Conservation (phyloP, 2,797 vertebrate species). For the Coregonus sp. region DNA sequence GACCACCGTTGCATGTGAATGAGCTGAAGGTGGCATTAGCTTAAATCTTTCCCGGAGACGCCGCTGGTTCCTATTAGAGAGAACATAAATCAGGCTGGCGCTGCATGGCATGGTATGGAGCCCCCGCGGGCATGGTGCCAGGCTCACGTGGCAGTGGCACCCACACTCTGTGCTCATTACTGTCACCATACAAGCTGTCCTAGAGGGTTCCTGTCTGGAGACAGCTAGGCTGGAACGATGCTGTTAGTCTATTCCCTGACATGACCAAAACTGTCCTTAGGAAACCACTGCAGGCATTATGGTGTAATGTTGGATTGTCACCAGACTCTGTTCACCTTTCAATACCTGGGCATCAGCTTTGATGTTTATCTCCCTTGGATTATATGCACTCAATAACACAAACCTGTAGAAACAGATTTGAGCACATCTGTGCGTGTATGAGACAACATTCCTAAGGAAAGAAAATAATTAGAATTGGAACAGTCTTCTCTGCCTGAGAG, state of each 20-base stretch:
- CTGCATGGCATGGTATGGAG: background rate
- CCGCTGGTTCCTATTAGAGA: background rate
- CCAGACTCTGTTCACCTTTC: background rate
- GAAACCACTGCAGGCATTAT: background rate
- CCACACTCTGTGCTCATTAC: slow-evolving; percentile 19
- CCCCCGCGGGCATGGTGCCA: slow-evolving; percentile 21
- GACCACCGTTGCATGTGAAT: slow-evolving; percentile 4
- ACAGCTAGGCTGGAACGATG: slow-evolving; percentile 35
- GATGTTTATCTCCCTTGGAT: background rate
- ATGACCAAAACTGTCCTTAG: background rate
- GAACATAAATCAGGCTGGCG: slow-evolving; percentile 14
- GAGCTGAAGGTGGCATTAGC: slow-evolving; percentile 22
- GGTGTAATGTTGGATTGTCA: background rate
- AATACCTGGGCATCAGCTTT: slow-evolving; percentile 1
- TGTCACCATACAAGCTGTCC: slow-evolving; percentile 32
- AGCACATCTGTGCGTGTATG: background rate
- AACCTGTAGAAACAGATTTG: background rate
- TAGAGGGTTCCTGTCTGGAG: slow-evolving; percentile 19
- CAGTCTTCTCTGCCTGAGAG: background rate
- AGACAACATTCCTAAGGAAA: background rate
- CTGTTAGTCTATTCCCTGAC: slow-evolving; percentile 18
- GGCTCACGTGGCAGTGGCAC: slow-evolving; percentile 18
- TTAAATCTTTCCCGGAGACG: slow-evolving; percentile 2
- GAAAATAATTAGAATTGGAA: background rate
- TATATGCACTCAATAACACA: background rate